Evolutionary conservation across 92 coral and sea anemone genomes (phyloP), one percentile per base, ranked within the genome.

Genomic region (Parazoanthus swiftii): DNA sequence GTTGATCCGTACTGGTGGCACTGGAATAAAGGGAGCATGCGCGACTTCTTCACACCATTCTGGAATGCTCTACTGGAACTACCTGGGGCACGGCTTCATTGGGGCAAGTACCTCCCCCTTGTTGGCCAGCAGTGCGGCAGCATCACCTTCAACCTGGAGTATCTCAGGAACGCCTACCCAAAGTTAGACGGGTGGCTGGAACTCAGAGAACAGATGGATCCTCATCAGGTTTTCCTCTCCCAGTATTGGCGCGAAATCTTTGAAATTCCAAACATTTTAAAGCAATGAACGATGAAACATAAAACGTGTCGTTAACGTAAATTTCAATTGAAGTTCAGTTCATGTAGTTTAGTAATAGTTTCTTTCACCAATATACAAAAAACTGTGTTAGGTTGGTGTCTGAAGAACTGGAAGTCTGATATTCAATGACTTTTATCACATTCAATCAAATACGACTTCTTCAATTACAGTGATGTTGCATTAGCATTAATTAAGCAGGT

Each of bases 91-190:
- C 93, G 97, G 42, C 95, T 92, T 23, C 95, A 94, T 88, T 94
- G 97, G 97, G 95, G 97, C 2, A 94, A 94, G 89, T 92, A 92
- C 86, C 95, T 94, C 86, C 97, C 97, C 14, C 26, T 20, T 2
- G 95, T 95, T 4, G 86, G 81, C 68, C 97, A 94, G 88, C 76
- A 79, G 71, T 92, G 93, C 74, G 97, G 94, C 5, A 51, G 50
- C 13, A 85, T 77, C 26, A 90, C 88, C 72, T 94, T 94, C 88
- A 94, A 92, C 77, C 46, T 87, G 89, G 90, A 68, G 14, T 94
- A 90, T 81, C 91, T 94, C 88, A 92, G 85, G 91, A 86, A 84
- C 20, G 93, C 86, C 80, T 94, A 94, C 91, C 91, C 91, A 2
- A 90, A 86, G 90, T 76, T 94, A 94, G 89, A 92, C 29, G 68